phyloP scores from a whole-genome alignment of 2,113 vertebrate genomes.

The Xiphorhynchus elegans region DNA sequence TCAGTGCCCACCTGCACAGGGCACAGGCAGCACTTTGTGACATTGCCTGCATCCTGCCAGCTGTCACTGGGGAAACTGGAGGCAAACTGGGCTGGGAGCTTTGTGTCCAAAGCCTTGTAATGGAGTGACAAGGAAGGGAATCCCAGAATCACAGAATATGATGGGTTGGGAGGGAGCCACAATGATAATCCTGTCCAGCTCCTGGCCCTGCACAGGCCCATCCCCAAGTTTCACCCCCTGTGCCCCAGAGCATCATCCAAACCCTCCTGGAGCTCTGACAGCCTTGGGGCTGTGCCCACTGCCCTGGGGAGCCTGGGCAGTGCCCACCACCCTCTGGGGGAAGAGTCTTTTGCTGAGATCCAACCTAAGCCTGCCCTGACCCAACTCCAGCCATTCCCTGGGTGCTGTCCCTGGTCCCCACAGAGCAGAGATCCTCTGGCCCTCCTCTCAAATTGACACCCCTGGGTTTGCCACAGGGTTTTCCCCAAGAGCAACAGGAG shows the following conservation, averaged over 20 bases:
- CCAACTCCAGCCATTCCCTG: neutral
- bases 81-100: rapidly evolving
- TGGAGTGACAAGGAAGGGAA: neutral
- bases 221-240: neutral
- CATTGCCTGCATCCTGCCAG: neutral
- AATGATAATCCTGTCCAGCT: neutral
- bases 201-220: neutral
- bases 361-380: neutral
- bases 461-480: rapidly evolving
- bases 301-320: neutral
- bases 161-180: neutral
- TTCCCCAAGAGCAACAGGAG: neutral
- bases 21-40: neutral
- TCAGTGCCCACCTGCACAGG: rapidly evolving
- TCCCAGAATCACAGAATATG: neutral
- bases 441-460: neutral
- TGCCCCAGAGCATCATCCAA: neutral
- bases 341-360: neutral
- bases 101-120: rapidly evolving
- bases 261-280: neutral
- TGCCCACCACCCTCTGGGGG: neutral
- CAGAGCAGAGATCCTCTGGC: neutral
- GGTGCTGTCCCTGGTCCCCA: neutral
- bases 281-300: neutral
- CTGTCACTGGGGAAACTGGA: neutral